Base-by-base conservation (phyloP, 64 coral and sea anemone genomes). In the Stylophora pistillata region DNA sequence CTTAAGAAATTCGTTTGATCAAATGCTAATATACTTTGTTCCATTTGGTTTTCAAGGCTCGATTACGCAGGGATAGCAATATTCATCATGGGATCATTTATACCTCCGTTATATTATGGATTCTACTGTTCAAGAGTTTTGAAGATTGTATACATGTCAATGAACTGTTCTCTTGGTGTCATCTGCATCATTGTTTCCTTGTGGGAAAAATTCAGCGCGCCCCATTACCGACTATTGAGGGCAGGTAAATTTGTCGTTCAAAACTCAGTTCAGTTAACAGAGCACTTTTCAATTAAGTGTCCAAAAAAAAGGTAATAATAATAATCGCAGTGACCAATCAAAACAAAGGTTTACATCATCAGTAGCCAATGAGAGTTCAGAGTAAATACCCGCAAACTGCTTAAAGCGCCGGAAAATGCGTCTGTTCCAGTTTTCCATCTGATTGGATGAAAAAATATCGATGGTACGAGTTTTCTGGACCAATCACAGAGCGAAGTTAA, bases 51-150 rank as follows among this genome's bases (percentile, higher is more conserved):
- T 80, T 26, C 15, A 41, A 95, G 94, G n/a, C 78, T 95, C 17
- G 94, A 95, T 57, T 95, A 95, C 64, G 69, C 94, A 54, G 94
- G 94, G 6, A 95, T 95, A 37, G 94, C 89, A 15, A 53, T 95
- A 3, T 74, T 95, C 32, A 95, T 95, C 17, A 79, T 95, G 58
- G 94, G 94, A 15, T 95, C 94, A 3, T 95, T 95, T 52, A 89
- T 95, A 12, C 94, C 94, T 25, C 86, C 89, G 59, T 73, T 95
- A 47, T 95, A 95, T 53, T 95, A 95, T 29, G 94, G 89, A 17
- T 95, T 95, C 72, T 92, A 95, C 85, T 95, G 94, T n/a, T 95
- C 89, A 15, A 83, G 73, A 25, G 80, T 86, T 76, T 59, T 77
- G 10, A 88, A 92, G 73, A 71, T 95, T n/a, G 86, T 95, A 10